phyloP scores from a whole-genome alignment of 2,113 vertebrate genomes.

The Zapus hudsonius region DNA sequence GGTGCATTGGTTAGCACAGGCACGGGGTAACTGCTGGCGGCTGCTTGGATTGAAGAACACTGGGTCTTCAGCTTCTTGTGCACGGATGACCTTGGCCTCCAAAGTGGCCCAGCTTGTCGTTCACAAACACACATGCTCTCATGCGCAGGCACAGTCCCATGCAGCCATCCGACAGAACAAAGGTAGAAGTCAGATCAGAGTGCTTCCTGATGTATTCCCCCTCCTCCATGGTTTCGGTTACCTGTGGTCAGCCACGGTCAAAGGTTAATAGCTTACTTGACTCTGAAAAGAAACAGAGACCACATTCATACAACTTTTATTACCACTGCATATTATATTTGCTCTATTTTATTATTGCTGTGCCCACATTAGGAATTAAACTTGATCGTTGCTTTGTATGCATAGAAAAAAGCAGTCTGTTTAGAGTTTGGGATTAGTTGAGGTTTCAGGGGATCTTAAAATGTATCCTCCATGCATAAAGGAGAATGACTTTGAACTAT shows the following conservation, averaged over 20 bases:
- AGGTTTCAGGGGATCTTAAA: background rate
- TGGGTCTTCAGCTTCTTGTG: background rate
- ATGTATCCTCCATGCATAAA: too few relatives aligned
- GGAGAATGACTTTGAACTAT: background rate
- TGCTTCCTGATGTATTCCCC: too few relatives aligned
- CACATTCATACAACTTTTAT: background rate
- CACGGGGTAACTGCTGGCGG: background rate
- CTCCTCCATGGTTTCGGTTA: background rate
- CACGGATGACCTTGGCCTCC: background rate
- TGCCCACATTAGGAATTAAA: background rate
- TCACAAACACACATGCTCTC: fast-evolving
- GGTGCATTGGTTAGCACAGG: background rate
- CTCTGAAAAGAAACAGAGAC: background rate
- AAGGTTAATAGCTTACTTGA: background rate
- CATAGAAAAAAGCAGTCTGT: background rate
- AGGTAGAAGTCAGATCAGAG: background rate
- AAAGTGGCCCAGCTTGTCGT: background rate
- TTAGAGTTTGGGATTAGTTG: background rate
- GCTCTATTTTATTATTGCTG: background rate
- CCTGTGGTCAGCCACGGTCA: background rate
- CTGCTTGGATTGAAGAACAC: background rate
- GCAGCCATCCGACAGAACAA: background rate
- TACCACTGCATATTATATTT: background rate
- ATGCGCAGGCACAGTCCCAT: fast-evolving
- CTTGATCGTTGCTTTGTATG: background rate